Conservation (phyloP, 2,888 invertebrate genomes). For the Anarsia innoxiella region DNA sequence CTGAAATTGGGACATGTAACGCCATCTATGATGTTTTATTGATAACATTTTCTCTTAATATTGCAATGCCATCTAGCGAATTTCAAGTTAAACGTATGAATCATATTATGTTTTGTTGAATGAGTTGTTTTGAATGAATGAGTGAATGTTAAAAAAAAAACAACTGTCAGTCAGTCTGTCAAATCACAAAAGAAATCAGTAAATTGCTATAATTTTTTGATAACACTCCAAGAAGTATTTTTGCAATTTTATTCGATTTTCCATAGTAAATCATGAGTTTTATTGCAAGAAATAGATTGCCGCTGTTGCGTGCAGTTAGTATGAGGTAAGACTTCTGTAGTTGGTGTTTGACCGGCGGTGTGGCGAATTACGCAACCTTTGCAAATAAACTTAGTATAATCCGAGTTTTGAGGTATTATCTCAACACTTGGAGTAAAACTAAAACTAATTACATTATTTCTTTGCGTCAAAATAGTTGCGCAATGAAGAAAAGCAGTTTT, state of each 20-base stretch:
- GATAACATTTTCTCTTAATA: too few species aligned
- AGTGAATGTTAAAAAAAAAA: background rate
- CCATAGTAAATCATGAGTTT: constrained; percentile 58
- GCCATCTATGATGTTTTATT: too few species aligned
- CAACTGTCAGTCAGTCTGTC: background rate
- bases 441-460: too few species aligned
- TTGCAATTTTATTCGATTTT: too few species aligned
- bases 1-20: too few species aligned
- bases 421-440: too few species aligned
- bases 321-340: constrained; percentile 43
- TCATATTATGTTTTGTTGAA: too few species aligned
- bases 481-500: too few species aligned
- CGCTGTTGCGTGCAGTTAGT: constrained; percentile 41
- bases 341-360: constrained; percentile 26
- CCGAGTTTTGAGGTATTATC: background rate
- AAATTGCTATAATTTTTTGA: background rate
- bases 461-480: too few species aligned
- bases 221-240: too few species aligned
- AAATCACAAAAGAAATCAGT: background rate
- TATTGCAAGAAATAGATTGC: constrained; percentile 38
- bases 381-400: constrained; percentile 3
- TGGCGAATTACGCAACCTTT: constrained; percentile 51
- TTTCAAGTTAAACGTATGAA: too few species aligned
- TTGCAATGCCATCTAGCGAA: too few species aligned
- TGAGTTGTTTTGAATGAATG: background rate